These are phyloP conservation scores for Heliconius congener DNA, from an alignment of 1,140 invertebrate genomes.

Conservation along the genomic window DNA sequence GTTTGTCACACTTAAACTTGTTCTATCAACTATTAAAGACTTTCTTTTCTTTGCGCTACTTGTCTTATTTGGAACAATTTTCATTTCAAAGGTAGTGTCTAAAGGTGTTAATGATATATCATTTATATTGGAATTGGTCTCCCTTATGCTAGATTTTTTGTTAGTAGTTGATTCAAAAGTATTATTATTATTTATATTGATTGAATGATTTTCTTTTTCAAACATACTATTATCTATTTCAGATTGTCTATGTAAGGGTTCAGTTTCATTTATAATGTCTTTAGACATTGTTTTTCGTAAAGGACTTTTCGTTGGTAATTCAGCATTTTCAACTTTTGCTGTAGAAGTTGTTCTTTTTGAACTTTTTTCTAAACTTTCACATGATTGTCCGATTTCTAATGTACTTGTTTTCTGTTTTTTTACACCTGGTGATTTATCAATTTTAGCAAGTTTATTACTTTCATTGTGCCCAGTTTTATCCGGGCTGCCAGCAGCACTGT, in stretches of 20 bases:
- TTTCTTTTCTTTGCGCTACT: conserved; percentile 18
- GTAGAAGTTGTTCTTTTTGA: conserved; percentile 9
- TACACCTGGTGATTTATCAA: conserved; percentile 5
- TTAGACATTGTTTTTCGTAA: neutral
- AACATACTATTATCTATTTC: conserved; percentile 30
- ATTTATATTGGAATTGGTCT: neutral
- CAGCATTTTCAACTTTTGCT: neutral
- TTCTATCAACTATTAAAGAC: neutral
- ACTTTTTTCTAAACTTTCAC: neutral
- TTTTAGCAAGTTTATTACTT: conserved; percentile 5
- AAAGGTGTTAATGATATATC: conserved; percentile 12
- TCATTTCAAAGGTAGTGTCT: conserved; percentile 26
- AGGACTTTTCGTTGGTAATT: neutral
- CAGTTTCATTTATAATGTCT: neutral
- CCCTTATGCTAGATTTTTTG: conserved; percentile 19
- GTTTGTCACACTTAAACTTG: conserved; percentile 6
- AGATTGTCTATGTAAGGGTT: neutral
- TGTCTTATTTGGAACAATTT: neutral
- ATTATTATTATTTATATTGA: conserved; percentile 16
- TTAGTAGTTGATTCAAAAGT: conserved; percentile 16
- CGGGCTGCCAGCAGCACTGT: conserved; percentile 68
- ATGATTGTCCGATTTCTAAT: conserved; percentile 2
- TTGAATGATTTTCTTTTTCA: conserved; percentile 31
- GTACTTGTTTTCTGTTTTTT: conserved; percentile 32
- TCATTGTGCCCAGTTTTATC: conserved; percentile 12